Conservation (phyloP, 2,797 vertebrate species). For the Chaetodon trifasciatus region DNA sequence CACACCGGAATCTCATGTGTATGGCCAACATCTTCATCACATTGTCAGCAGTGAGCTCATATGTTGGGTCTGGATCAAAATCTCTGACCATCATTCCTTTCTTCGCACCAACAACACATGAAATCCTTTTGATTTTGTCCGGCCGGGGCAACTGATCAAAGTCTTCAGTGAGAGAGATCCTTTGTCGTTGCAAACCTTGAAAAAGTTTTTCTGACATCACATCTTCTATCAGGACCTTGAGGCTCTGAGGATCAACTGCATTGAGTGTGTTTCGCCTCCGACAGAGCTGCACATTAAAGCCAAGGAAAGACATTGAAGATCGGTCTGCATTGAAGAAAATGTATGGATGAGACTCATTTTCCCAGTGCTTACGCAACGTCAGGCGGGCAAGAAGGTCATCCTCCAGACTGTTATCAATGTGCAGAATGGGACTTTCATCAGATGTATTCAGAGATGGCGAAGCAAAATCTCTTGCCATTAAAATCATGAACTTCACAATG, state of each 20-base stretch:
- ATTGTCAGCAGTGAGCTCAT: slow-evolving; percentile 88
- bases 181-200: slow-evolving; percentile 75
- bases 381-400: slow-evolving; percentile 68
- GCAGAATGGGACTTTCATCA: slow-evolving; percentile 77
- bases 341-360: slow-evolving; percentile 86
- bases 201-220: slow-evolving; percentile 83
- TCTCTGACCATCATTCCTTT: slow-evolving; percentile 52
- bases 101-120: slow-evolving; percentile 82
- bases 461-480: slow-evolving; percentile 88
- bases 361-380: slow-evolving; percentile 83
- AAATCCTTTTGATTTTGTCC: slow-evolving; percentile 83
- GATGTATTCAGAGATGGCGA: slow-evolving; percentile 83
- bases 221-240: slow-evolving; percentile 70
- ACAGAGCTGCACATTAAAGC: slow-evolving; percentile 80
- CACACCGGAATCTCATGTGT: slow-evolving; percentile 88
- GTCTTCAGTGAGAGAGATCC: slow-evolving; percentile 83
- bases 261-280: slow-evolving; percentile 33
- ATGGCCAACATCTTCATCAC: slow-evolving; percentile 90
- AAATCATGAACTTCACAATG: slow-evolving; percentile 88
- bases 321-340: slow-evolving; percentile 87
- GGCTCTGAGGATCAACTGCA: slow-evolving; percentile 79
- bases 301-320: slow-evolving; percentile 88
- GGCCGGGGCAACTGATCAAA: slow-evolving; percentile 80
- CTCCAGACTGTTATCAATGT: slow-evolving; percentile 25
- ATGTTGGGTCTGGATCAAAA: slow-evolving; percentile 86